Evolutionary conservation across 2,113 vertebrate species (phyloP), one percentile per base, ranked within the genome.

Genomic region (Chlamydotis undulata): DNA sequence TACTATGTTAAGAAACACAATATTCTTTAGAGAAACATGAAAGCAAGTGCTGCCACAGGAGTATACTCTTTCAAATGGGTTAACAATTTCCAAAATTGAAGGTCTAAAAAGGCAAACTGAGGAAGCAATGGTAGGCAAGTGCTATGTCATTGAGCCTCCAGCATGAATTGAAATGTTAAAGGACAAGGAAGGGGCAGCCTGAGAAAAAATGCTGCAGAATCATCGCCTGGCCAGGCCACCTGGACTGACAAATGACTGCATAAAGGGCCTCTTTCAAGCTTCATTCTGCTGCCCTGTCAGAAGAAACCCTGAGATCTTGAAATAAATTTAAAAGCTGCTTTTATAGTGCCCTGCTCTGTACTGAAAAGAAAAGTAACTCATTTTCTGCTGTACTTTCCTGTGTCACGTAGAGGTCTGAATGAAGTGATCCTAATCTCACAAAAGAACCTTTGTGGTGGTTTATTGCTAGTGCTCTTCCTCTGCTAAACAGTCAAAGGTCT

Each of bases 291-390:
- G 37, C 88, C 73, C n/a, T 93, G 92, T 95, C 91, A 95, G 90
- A 90, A 87, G 87, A 96, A 97, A 96, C 61, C 64, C 81, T 53
- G 85, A 85, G 83, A 96, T 95, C 55, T 71, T 50, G 50, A 83
- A 93, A 91, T 88, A 87, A 91, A 93, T 94, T 76, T 95, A 93
- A 96, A 95, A 94, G 92, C 90, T 96, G 77, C 91, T 96, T 96
- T 95, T 96, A 90, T 95, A 96, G 67, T 95, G 65, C 80, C 73
- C 61, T 85, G 80, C 25, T 86, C 67, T 93, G 77, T 61, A 53
- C 82, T 68, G 76, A 95, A 89, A 90, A 84, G 80, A 70, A 82
- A 95, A 96, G 82, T 45, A 95, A 79, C 69, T 96, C 87, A 78
- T 92, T 83, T 87, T 96, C 80, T 88, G 50, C 78, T 96, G 80